Evolutionary conservation across 2,888 invertebrate species (phyloP).

Genomic region (Hydriomena furcata): DNA sequence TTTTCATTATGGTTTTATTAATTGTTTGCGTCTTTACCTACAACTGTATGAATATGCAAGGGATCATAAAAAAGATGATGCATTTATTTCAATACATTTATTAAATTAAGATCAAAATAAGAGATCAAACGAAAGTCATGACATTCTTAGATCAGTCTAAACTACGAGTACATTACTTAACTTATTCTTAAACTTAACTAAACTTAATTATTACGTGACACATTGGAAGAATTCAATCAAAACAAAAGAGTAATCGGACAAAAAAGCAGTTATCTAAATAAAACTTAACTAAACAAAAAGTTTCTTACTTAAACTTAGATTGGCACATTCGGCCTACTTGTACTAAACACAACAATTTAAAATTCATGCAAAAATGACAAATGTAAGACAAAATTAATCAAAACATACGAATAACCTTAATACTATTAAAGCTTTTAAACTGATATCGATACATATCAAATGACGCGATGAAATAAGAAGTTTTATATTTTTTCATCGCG

Average conservation of each 20-base stretch:
- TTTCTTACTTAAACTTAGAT: slow-evolving; percentile 51
- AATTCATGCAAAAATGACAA: slow-evolving; percentile 26
- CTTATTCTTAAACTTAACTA: slow-evolving; percentile 31
- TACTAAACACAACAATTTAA: slow-evolving; percentile 30
- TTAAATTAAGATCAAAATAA: slow-evolving; percentile 66
- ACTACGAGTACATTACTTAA: slow-evolving; percentile 29
- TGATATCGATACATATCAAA: slow-evolving; percentile 29
- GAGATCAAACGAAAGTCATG: slow-evolving; percentile 83
- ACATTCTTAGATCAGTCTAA: slow-evolving; percentile 73
- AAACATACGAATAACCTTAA: slow-evolving; percentile 25
- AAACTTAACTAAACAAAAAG: slow-evolving; percentile 39
- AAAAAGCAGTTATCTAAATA: slow-evolving; percentile 28
- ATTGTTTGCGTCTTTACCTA: background rate
- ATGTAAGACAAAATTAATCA: slow-evolving; percentile 17
- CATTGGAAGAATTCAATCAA: slow-evolving; percentile 62
- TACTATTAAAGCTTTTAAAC: slow-evolving; percentile 34
- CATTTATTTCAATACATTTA: slow-evolving; percentile 45
- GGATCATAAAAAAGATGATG: slow-evolving; percentile 23
- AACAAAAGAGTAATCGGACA: slow-evolving; percentile 30
- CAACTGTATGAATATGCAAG: background rate
- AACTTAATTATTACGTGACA: slow-evolving; percentile 47
- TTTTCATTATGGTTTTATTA: too few relatives aligned
- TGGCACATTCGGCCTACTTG: slow-evolving; percentile 78
- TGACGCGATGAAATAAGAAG: slow-evolving; percentile 8
- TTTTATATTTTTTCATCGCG: slow-evolving; percentile 14